Percentiles rank a stretch among this genome's conserved stretches.
Evolutionary conservation across 2,797 vertebrate species (phyloP).

Genomic region (Discoglossus pictus): DNA sequence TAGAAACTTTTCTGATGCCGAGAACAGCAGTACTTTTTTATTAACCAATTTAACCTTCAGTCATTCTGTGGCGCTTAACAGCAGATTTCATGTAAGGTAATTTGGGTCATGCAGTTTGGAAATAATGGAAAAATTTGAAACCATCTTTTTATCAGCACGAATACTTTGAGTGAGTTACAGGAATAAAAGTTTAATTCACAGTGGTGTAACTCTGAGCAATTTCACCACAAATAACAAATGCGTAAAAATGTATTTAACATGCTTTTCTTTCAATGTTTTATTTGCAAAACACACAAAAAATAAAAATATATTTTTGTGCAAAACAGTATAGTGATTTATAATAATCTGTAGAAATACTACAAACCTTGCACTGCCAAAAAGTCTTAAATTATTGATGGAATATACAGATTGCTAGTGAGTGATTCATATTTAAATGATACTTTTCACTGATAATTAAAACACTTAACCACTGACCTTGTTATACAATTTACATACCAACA

Average conservation of each 20-base stretch:
- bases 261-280: constrained; percentile 57
- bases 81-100: constrained; percentile 67
- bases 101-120: constrained; percentile 34
- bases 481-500: constrained; percentile 75
- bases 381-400: background rate
- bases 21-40: constrained; percentile 67
- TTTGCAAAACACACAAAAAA: no score
- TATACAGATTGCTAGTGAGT: constrained; percentile 67
- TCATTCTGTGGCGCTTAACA: constrained; percentile 62
- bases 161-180: background rate
- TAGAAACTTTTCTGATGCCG: constrained; percentile 62
- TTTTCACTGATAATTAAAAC: constrained; percentile 77
- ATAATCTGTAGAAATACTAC: constrained; percentile 63
- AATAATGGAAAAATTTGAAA: constrained; percentile 26
- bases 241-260: constrained; percentile 56
- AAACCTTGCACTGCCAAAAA: constrained; percentile 69
- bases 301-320: no score
- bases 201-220: background rate
- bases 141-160: constrained; percentile 36
- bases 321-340: no score
- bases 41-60: constrained; percentile 65
- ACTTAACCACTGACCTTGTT: constrained; percentile 72
- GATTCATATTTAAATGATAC: constrained; percentile 80
- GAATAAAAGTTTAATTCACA: constrained; percentile 21
- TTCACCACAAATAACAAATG: constrained; percentile 3